Conservation (phyloP, 2,797 vertebrate species). For the Glyptemys insculpta region DNA sequence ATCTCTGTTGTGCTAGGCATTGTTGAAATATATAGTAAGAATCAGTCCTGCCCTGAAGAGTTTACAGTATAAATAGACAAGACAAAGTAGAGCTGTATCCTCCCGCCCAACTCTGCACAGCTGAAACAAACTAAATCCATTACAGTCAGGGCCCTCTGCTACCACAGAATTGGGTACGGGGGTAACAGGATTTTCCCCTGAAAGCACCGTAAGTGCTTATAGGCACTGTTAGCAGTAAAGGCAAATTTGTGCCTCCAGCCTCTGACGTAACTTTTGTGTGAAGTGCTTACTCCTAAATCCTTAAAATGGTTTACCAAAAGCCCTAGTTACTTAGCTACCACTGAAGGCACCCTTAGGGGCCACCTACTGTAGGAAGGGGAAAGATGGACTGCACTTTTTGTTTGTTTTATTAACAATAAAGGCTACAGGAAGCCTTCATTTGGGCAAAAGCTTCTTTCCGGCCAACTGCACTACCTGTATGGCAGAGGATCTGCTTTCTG, state of each 20-base stretch:
- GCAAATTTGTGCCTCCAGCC: neutral
- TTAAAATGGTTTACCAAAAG: neutral
- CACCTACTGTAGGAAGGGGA: neutral
- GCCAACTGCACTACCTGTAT: neutral
- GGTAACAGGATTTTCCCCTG: neutral
- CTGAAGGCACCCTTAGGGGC: neutral
- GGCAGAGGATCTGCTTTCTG: neutral
- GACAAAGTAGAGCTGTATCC: neutral
- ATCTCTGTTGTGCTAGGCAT: neutral
- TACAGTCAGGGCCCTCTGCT: neutral
- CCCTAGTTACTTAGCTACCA: neutral
- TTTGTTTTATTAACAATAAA: neutral
- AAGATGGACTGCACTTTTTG: neutral
- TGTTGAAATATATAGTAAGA: neutral
- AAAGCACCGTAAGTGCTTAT: neutral
- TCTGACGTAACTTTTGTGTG: neutral
- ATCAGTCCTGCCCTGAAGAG: neutral
- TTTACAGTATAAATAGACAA: neutral
- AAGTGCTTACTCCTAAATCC: neutral
- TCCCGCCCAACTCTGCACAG: neutral
- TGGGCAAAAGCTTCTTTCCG: neutral
- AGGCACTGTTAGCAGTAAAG: neutral
- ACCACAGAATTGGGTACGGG: neutral
- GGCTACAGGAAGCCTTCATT: neutral
- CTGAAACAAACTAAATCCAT: neutral